Evolutionary conservation across 2,888 invertebrate species (phyloP).

Genomic region (Stictocephala bisonia): DNA sequence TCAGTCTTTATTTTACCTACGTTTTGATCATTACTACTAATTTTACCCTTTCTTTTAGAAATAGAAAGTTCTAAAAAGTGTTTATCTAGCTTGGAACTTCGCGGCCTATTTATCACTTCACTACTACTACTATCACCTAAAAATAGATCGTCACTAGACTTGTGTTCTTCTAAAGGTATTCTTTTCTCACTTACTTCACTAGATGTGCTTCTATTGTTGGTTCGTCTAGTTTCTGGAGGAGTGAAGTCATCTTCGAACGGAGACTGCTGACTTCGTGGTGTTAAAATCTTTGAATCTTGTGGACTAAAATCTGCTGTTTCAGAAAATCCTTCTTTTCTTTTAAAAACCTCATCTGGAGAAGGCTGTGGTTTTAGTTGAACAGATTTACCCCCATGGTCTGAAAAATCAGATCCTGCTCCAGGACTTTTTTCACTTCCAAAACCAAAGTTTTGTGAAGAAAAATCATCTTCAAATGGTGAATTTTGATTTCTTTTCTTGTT

Average conservation of each 20-base stretch:
- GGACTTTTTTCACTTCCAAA: slow-evolving; percentile 60
- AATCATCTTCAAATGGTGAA: slow-evolving; percentile 73
- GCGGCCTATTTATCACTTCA: slow-evolving; percentile 43
- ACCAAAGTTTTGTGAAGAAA: slow-evolving; percentile 67
- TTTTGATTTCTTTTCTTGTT: slow-evolving; percentile 56
- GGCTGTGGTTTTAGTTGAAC: slow-evolving; percentile 40
- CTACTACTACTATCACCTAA: slow-evolving; percentile 44
- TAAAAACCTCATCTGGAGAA: slow-evolving; percentile 42
- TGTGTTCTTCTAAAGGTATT: slow-evolving; percentile 49
- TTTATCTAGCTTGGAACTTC: slow-evolving; percentile 50
- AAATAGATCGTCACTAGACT: slow-evolving; percentile 55
- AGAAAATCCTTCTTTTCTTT: slow-evolving; percentile 43
- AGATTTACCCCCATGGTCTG: slow-evolving; percentile 51
- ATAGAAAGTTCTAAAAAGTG: slow-evolving; percentile 46
- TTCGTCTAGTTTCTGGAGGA: slow-evolving; percentile 62
- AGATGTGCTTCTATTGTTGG: slow-evolving; percentile 59
- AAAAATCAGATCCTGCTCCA: slow-evolving; percentile 55
- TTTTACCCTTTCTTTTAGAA: slow-evolving; percentile 39
- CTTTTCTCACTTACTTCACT: slow-evolving; percentile 60
- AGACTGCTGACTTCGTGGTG: slow-evolving; percentile 63
- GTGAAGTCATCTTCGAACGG: slow-evolving; percentile 81
- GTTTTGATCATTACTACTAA: slow-evolving; percentile 24
- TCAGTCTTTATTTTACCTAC: slow-evolving; percentile 41
- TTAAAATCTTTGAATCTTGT: slow-evolving; percentile 16
- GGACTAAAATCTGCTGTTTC: slow-evolving; percentile 36